Percentiles rank a stretch among this genome's conserved stretches.
Conservation (phyloP, 23 tunicate species). For the Trididemnum clinides region DNA sequence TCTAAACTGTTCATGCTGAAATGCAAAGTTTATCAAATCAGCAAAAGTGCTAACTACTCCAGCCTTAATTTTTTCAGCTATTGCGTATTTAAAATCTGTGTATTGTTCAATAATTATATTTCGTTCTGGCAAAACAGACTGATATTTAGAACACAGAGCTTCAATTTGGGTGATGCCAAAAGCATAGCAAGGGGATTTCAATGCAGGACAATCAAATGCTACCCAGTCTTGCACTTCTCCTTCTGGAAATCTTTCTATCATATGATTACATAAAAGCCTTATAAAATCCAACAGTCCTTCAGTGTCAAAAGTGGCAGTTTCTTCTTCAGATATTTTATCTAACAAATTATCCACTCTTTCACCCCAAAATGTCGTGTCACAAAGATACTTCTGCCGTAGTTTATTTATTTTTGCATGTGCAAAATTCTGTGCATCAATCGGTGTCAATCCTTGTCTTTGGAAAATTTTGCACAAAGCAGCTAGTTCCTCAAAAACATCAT, state of each 20-base stretch:
- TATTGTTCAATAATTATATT: conserved; percentile 11
- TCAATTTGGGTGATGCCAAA: conserved; percentile 17
- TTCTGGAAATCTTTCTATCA: not conserved
- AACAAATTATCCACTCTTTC: conserved; percentile 11
- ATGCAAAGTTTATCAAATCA: conserved; percentile 7
- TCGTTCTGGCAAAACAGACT: conserved; percentile 1
- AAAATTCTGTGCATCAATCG: conserved; percentile 12
- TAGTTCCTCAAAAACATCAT: conserved; percentile 12
- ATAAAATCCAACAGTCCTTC: conserved; percentile 17
- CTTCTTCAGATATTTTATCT: conserved; percentile 8
- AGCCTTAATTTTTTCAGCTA: not conserved
- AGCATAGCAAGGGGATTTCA: conserved; percentile 18
- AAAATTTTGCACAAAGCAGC: conserved; percentile 12
- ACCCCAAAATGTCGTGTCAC: conserved; percentile 1
- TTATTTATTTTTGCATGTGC: conserved; percentile 1
- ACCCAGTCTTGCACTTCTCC: conserved; percentile 25
- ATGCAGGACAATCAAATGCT: conserved; percentile 9
- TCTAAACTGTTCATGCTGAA: conserved; percentile 12
- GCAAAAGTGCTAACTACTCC: conserved; percentile 15
- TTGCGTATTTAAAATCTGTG: conserved; percentile 16
- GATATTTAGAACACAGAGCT: not conserved
- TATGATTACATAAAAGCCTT: conserved; percentile 11
- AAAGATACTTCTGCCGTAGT: conserved; percentile 10
- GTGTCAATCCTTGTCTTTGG: conserved; percentile 10
- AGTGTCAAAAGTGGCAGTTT: conserved; percentile 18